These are phyloP conservation scores for Allolobophora icterica DNA, from an alignment of 2,888 invertebrate species.

Conservation along the genomic window DNA sequence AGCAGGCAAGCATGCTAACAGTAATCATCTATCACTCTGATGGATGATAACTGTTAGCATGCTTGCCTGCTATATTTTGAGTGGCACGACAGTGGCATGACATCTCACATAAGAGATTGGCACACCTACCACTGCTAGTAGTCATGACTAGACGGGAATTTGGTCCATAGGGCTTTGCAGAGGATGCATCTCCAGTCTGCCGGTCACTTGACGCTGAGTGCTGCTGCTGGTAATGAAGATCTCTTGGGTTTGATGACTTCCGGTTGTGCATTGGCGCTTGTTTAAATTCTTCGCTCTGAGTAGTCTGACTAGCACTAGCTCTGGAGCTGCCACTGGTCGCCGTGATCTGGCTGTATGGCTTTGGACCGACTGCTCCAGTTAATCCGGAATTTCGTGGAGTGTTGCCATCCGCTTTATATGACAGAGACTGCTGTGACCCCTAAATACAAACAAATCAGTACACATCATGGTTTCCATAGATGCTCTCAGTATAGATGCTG, in stretches of 20 bases:
- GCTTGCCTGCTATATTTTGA: no score
- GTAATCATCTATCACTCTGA: no score
- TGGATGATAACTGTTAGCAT: no score
- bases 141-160: not conserved
- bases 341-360: not conserved
- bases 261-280: not conserved
- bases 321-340: not conserved
- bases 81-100: no score
- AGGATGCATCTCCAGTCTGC: not conserved
- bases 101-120: no score
- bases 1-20: no score
- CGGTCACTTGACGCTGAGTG: not conserved
- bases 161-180: not conserved
- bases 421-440: not conserved
- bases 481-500: not conserved
- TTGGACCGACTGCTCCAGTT: not conserved
- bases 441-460: not conserved
- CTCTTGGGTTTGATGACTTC: not conserved
- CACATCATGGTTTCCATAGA: not conserved
- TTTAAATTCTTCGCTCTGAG: not conserved
- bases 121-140: not conserved
- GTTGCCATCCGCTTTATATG: not conserved
- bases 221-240: not conserved
- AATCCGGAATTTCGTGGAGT: not conserved
- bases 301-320: not conserved